Evolutionary conservation across 1,140 invertebrate genomes (phyloP), one percentile per base, ranked within the genome.

Genomic region (Pentalonia nigronervosa): DNA sequence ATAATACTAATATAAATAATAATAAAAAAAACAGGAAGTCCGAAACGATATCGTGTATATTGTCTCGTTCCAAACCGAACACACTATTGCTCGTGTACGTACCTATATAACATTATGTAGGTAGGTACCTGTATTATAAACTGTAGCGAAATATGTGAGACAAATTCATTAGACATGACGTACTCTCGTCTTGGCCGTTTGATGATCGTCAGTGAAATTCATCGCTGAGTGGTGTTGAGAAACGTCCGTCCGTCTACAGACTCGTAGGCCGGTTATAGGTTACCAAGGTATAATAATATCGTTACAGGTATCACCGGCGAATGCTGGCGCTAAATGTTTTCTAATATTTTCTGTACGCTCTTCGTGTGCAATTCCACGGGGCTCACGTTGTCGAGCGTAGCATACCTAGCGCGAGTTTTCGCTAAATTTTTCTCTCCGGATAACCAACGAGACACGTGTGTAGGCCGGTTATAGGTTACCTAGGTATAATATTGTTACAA

Each of bases 101-200:
- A 67, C 11, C 60, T 87, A 2, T 56, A 53, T 53, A 23, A 23
- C 4, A 30, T 67, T 67, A 25, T 30, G 8, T 30, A 30, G 14
- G 14, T 50, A 41, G n/a, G n/a, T n/a, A n/a, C n/a, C n/a, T n/a
- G n/a, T 60, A 60, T 30, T 30, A 67, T 41, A 41, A 48, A 91
- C 53, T 67, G 89, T 67, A 45, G 53, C 90, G 45, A 91, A 91
- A 76, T 47, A 50, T 30, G 67, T 23, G 90, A 91, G 45, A 91
- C 90, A 91, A 91, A 91, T 91, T 76, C 47, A 91, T 91, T 91
- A 83, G 90, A 91, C 67, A 25, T 34, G 90, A 91, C 67, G 25
- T 34, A 67, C 48, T 23, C 30, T 81, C 41, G 25, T 90, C 34
- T 90, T 60, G n/a, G 23, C n/a, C 41, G 14, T 48, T 25, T 34